A percentile compares a stretch with the other conserved stretches of the same genome.
Evolutionary conservation across 1,140 invertebrate species (phyloP).

Genomic region (Drosophila lacteicornis): DNA sequence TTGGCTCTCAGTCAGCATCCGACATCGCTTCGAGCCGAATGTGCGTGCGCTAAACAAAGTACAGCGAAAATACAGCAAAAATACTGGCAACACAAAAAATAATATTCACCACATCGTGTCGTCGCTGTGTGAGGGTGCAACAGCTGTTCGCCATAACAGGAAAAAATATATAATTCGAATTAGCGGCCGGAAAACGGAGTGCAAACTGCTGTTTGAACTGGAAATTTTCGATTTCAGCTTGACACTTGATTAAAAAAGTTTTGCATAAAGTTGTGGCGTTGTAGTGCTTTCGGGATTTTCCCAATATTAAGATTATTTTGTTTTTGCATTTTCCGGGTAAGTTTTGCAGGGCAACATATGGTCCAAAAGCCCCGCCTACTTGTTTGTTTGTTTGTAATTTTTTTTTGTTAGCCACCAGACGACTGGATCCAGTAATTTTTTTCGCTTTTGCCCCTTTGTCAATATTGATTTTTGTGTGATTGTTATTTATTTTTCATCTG

Average conservation of each 20-base stretch:
- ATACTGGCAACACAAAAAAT: conserved; percentile 16
- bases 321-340: conserved; percentile 35
- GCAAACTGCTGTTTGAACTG: conserved; percentile 19
- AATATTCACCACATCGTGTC: conserved; percentile 34
- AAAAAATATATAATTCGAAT: conserved; percentile 38
- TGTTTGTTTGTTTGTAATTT: conserved; percentile 11
- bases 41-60: conserved; percentile 57
- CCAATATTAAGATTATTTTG: conserved; percentile 21
- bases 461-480: conserved; percentile 80
- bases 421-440: conserved; percentile 3
- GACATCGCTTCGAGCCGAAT: conserved; percentile 65
- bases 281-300: conserved; percentile 19
- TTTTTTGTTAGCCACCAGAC: conserved; percentile 24
- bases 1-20: conserved; percentile 67
- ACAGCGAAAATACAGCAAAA: background rate
- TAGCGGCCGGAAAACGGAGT: conserved; percentile 36
- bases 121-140: conserved; percentile 44
- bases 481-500: conserved; percentile 80
- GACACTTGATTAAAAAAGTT: conserved; percentile 78
- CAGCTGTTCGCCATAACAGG: conserved; percentile 63
- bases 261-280: conserved; percentile 28
- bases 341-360: conserved; percentile 48
- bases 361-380: conserved; percentile 34
- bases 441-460: conserved; percentile 44
- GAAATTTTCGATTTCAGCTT: conserved; percentile 41